Evolutionary conservation across 2,888 invertebrate species (phyloP), one percentile per base, ranked within the genome.

Genomic region (Notocelia uddmanniana): DNA sequence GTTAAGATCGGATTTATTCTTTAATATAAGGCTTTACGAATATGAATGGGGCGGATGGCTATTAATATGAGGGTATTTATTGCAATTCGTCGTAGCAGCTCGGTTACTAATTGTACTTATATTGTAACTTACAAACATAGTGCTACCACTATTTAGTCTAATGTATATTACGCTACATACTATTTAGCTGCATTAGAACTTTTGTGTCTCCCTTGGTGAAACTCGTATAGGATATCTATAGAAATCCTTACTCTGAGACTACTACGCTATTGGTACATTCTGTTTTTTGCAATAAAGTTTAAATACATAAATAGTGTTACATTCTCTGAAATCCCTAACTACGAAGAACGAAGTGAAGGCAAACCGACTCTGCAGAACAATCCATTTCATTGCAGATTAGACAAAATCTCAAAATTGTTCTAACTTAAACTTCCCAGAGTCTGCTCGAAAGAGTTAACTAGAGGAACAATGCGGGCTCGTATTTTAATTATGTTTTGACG

Each of bases 401-500:
- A 67, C 67, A 71, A 15, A 58, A 64, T 67, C 45, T 59, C 68
- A 37, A 48, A 68, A 72, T 57, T 37, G 23, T 58, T 59, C 72
- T 19, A 67, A 71, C 45, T 67, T 67, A n/a, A 68, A 68, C 60
- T 62, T 57, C 60, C 48, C 45, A 45, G 59, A 41, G 48, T 63
- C 52, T 55, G 41, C 21, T 37, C 50, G 72, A 72, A 72, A 72
- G 72, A 72, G 62, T 72, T 45, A 62, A 60, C n/a, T 21, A 23
- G 45, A 52, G 70, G 58, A 62, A 68, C 68, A 72, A 72, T 72
- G 68, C 72, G 72, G 72, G 68, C 68, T 72, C 76, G 76, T 80
- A 81, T 82, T 86, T 85, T 85, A 86, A 86, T 87, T 85, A 82
- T 74, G 68, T 71, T 83, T 82, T 79, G 80, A 74, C 76, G 73